Evolutionary conservation across 37 sponge, comb jelly and placozoan species (phyloP), one percentile per base, ranked within the genome.

Genomic region (Eunapius fragilis): DNA sequence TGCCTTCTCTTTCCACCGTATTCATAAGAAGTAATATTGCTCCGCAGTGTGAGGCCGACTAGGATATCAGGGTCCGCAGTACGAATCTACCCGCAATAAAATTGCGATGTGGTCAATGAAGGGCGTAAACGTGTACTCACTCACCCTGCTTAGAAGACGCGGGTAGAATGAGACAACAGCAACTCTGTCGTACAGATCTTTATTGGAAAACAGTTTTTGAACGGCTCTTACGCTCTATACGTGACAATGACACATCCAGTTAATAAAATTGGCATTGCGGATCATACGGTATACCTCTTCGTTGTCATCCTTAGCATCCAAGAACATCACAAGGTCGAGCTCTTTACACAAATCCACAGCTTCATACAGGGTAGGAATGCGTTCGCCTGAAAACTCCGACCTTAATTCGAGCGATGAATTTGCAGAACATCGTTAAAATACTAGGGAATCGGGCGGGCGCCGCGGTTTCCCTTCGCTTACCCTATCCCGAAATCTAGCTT

Each of bases 121-220:
- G 58, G 19, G 22, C 1, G 58, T 58, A 12, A 41, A 41, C 3
- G 6, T 3, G 41, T 58, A 71, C 19, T 3, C n/a, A 25, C 49
- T 48, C 49, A 90, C 90, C 90, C 85, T 75, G 41, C 85, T 80
- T 0, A 90, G 77, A 2, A 86, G 69, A 33, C 77, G 9, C n/a
- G 86, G 91, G 10, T 69, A 86, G 86, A 90, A 90, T 3, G 91
- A 90, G 9, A 86, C 68, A 26, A 86, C 78, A 49, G 82, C 85
- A 25, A 90, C 78, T 23, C 72, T 31, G 5, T 75, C 35, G 37
- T 77, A 82, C 7, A 90, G 78, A 45, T 68, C 23, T 5, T 38
- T 34, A n/a, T 70, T 74, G n/a, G 75, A 38, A 33, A 90, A 90
- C 67, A 90, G 71, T 23, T 81, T 49, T 67, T 19, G 68, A 2